Percentiles rank a stretch among this genome's conserved stretches.
phyloP scores from a whole-genome alignment of 2,797 vertebrate species.

The Chrysocyon brachyurus region DNA sequence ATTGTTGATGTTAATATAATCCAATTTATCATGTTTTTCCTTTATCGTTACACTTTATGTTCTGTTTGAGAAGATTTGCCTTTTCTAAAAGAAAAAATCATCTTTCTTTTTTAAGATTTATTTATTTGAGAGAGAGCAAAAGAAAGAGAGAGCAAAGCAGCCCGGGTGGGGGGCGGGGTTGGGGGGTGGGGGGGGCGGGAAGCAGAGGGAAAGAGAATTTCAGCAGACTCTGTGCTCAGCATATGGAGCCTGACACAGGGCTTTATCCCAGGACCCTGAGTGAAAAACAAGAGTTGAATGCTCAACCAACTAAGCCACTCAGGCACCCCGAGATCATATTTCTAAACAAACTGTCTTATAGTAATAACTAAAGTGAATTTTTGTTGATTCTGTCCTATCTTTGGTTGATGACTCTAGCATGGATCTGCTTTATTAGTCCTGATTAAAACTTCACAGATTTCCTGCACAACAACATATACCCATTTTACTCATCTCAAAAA shows the following conservation, averaged over 20 bases:
- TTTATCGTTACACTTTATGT: background rate
- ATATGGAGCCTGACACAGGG: background rate
- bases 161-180: accelerated
- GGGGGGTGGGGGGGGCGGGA: background rate
- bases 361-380: background rate
- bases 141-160: background rate
- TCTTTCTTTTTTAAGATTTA: background rate
- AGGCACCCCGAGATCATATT: accelerated
- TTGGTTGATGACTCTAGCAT: background rate
- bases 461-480: too few relatives aligned
- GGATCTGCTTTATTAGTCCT: background rate
- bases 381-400: background rate
- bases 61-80: background rate
- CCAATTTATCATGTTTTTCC: background rate
- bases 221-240: background rate
- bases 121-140: background rate
- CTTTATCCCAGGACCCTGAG: background rate
- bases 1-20: background rate
- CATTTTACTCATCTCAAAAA: background rate
- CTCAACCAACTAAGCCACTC: background rate
- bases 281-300: background rate
- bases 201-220: background rate
- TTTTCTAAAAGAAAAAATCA: background rate
- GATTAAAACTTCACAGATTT: background rate
- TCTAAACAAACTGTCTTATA: background rate